Conservation (phyloP, 2,797 vertebrate genomes). For the Leptoclinus maculatus region DNA sequence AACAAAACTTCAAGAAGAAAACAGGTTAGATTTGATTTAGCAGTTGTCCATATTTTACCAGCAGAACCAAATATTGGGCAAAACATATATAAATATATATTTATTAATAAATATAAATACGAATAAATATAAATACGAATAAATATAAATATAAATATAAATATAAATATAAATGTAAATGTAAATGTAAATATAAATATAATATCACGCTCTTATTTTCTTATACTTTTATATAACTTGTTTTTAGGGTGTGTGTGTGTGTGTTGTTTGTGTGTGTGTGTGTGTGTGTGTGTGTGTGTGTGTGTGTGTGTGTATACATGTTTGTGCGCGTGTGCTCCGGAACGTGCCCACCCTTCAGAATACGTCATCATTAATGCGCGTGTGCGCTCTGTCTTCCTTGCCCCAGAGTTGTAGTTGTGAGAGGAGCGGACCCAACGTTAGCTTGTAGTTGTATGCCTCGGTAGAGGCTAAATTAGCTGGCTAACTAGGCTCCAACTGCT, state of each 20-base stretch:
- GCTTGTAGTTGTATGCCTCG: conserved; percentile 59
- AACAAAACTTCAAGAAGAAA: background rate
- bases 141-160: too few species aligned
- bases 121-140: too few species aligned
- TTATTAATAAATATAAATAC: too few species aligned
- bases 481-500: conserved; percentile 47
- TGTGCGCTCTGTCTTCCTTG: conserved; percentile 28
- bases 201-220: background rate
- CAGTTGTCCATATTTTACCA: too few species aligned
- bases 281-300: background rate
- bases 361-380: conserved; percentile 46
- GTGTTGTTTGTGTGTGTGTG: background rate
- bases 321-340: background rate
- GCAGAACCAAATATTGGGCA: background rate
- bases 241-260: background rate
- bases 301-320: background rate
- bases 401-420: conserved; percentile 58
- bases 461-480: conserved; percentile 54
- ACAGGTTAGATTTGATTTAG: background rate
- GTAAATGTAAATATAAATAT: too few species aligned
- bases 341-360: conserved; percentile 25
- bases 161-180: too few species aligned
- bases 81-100: background rate
- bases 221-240: background rate
- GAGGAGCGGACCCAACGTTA: conserved; percentile 36